Evolutionary conservation across 2,888 invertebrate species (phyloP).

Genomic region (Tiliacea citrago): DNA sequence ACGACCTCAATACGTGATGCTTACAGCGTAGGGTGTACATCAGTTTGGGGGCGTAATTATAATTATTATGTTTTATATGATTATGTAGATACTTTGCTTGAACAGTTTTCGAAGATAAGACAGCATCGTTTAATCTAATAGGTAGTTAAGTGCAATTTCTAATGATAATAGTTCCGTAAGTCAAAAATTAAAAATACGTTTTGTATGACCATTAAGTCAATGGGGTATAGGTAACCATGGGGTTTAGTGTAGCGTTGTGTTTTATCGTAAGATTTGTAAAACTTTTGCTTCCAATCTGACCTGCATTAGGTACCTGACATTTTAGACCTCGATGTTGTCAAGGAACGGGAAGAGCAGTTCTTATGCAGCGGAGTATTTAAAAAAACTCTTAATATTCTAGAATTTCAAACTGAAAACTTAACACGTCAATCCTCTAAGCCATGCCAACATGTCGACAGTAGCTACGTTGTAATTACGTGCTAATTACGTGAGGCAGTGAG

Average conservation of each 20-base stretch:
- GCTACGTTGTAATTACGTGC: conserved; percentile 80
- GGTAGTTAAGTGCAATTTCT: neutral
- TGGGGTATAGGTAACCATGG: too few species aligned
- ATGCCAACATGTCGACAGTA: conserved; percentile 60
- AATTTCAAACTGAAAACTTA: conserved; percentile 11
- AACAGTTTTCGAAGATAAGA: neutral
- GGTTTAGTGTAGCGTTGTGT: too few species aligned
- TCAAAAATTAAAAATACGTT: too few species aligned
- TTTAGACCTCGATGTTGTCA: neutral
- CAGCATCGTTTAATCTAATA: neutral
- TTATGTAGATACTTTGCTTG: conserved; percentile 6
- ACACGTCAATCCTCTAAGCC: conserved; percentile 42
- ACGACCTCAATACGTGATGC: conserved; percentile 83
- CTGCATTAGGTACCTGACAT: neutral
- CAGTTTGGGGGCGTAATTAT: conserved; percentile 36
- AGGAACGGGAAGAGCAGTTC: neutral
- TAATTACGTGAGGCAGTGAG: conserved; percentile 82
- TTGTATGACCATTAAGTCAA: too few species aligned
- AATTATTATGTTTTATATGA: conserved; percentile 40
- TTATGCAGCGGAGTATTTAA: neutral
- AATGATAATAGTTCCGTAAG: too few species aligned
- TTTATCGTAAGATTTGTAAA: neutral
- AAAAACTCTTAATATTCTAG: neutral
- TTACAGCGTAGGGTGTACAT: conserved; percentile 70
- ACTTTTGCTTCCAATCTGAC: neutral